These are phyloP conservation scores for Sycophaga agraensis DNA, from an alignment of 1,140 invertebrate genomes.

Conservation along the genomic window DNA sequence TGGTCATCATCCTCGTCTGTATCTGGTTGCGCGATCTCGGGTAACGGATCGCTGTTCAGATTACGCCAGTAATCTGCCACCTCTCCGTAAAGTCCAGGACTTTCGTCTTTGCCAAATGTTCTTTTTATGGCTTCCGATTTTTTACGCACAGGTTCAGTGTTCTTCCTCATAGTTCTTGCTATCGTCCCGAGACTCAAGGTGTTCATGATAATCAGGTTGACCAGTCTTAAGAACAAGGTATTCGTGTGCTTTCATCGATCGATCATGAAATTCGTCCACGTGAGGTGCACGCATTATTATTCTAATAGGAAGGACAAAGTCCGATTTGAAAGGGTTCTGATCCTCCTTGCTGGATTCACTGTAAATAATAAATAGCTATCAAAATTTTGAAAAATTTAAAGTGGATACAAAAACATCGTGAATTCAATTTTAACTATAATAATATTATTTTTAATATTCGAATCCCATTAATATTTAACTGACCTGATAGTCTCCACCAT, in stretches of 20 bases:
- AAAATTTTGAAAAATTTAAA: too few species aligned
- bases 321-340: neutral
- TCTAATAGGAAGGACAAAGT: slow-evolving; percentile 32
- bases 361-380: neutral
- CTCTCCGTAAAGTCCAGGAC: slow-evolving; percentile 46
- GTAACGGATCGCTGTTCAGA: slow-evolving; percentile 14
- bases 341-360: neutral
- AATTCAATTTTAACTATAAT: too few species aligned
- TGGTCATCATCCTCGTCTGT: neutral
- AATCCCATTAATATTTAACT: too few species aligned
- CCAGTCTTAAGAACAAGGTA: slow-evolving; percentile 39
- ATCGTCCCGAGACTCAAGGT: slow-evolving; percentile 32
- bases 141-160: neutral
- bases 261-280: slow-evolving; percentile 33
- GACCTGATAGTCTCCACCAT: neutral
- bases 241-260: slow-evolving; percentile 33
- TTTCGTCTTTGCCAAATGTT: slow-evolving; percentile 37
- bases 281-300: slow-evolving; percentile 49
- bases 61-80: slow-evolving; percentile 42
- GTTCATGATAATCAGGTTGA: slow-evolving; percentile 39
- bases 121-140: neutral
- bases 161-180: neutral
- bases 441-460: too few species aligned
- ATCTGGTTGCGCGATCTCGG: slow-evolving; percentile 3
- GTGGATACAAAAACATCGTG: too few species aligned